Evolutionary conservation across 2,113 vertebrate species (phyloP).

Genomic region (Turnix velox): DNA sequence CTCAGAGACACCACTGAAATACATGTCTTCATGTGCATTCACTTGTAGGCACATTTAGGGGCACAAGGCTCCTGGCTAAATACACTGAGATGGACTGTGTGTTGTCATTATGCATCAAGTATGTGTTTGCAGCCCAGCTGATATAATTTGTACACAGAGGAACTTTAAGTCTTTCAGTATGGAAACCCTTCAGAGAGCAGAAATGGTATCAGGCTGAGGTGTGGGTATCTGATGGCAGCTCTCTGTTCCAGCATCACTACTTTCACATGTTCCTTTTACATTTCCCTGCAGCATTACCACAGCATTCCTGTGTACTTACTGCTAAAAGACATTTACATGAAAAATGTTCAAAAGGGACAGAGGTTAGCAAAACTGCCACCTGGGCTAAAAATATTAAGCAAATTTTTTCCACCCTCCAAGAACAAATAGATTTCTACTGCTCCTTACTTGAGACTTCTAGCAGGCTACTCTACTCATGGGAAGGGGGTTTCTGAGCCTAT

Average conservation of each 20-base stretch:
- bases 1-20: not conserved
- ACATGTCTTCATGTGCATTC: accelerated
- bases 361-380: conserved; percentile 1
- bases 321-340: not conserved
- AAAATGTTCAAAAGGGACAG: not conserved
- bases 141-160: not conserved
- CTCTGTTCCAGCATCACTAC: not conserved
- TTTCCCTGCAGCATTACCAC: not conserved
- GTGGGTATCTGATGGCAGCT: not conserved
- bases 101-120: not conserved
- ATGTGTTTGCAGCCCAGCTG: not conserved
- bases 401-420: not conserved
- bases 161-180: not conserved
- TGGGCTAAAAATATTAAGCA: not conserved
- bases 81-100: not conserved
- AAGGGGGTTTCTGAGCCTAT: not conserved
- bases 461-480: not conserved
- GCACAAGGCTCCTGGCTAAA: not conserved
- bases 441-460: not conserved
- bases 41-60: accelerated
- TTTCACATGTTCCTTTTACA: not conserved
- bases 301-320: not conserved
- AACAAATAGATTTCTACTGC: not conserved
- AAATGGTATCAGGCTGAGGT: not conserved
- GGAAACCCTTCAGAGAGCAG: not conserved